phyloP scores from a whole-genome alignment of 1,140 invertebrate genomes.

The Teleopsis dalmanni region DNA sequence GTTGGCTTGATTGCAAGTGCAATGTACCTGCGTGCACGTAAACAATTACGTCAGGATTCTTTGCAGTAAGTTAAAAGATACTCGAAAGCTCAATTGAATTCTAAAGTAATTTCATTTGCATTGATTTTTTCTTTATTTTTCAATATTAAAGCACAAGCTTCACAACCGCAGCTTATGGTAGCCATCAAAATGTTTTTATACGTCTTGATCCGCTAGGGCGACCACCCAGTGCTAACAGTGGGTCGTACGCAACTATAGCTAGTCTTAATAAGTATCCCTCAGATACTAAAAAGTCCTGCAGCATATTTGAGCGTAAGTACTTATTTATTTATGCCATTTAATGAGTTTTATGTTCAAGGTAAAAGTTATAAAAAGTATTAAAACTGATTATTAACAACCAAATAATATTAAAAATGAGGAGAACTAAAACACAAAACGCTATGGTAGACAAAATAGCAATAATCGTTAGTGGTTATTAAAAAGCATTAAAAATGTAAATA shows the following conservation, averaged over 20 bases:
- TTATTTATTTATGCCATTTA: too few species aligned
- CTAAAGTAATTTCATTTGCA: neutral
- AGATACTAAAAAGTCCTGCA: conserved; percentile 42
- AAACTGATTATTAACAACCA: too few species aligned
- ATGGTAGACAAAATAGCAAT: too few species aligned
- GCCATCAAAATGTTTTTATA: conserved; percentile 63
- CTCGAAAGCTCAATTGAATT: neutral
- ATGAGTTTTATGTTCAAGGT: too few species aligned
- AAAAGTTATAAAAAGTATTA: too few species aligned
- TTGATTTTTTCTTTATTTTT: neutral
- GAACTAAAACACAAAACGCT: too few species aligned
- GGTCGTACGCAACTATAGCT: conserved; percentile 72
- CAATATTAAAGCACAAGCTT: conserved; percentile 52
- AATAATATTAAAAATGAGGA: too few species aligned
- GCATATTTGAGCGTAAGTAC: conserved; percentile 40
- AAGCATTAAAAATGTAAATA: too few species aligned
- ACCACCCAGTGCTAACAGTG: conserved; percentile 64
- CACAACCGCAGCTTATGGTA: conserved; percentile 60
- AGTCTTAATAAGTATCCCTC: conserved; percentile 61
- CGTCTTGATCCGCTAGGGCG: conserved; percentile 58
- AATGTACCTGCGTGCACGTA: conserved; percentile 70
- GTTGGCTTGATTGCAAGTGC: conserved; percentile 63
- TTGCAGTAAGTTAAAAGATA: conserved; percentile 55
- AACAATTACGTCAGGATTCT: conserved; percentile 64
- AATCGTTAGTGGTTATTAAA: too few species aligned